Base-by-base conservation (phyloP, 2,113 vertebrate genomes). In the Piprites chloris region DNA sequence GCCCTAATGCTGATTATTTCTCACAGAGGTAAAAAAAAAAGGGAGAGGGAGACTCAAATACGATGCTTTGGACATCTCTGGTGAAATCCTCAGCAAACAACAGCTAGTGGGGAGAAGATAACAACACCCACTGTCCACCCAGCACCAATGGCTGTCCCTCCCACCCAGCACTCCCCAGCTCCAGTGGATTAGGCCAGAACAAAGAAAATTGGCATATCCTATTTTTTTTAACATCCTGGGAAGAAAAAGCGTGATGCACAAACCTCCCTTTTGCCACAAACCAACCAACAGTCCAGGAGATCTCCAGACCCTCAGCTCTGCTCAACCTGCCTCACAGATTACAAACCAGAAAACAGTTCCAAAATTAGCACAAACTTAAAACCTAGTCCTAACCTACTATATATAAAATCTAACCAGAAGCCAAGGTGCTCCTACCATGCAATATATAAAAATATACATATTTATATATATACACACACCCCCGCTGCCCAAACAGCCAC, bases 111-210 rank as follows among this genome's bases (percentile, higher is more conserved):
- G 5, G 56, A 37, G 50, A 22, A 5, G 26, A 16, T 1, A 12
- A 50, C 50, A 61, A 30, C 4, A 0, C 10, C 30, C 55, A 0
- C 8, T 4, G 3, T 10, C 19, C 11, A 2, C 6, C 8, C 3
- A 3, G 47, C 47, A 71, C 8, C 2, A 28, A 5, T 1, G 74
- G 20, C 53, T 14, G 15, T 9, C 49, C 69, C 56, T 37, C 11
- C 27, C 50, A 20, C 8, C 19, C 67, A 52, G 32, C 26, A 4
- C n/a, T 4, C 33, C 61, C 26, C 77, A 9, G 61, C 71, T 50
- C 39, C 52, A 32, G 44, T 6, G 33, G 15, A 24, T 49, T 15
- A 24, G 4, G 20, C 22, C 35, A 62, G 14, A 42, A 30, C 39
- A 44, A 55, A 61, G 28, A 76, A 11, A 7, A 61, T 19, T 6